Evolutionary conservation across 2,888 invertebrate genomes (phyloP).

Genomic region (Pogonocherus hispidulus): DNA sequence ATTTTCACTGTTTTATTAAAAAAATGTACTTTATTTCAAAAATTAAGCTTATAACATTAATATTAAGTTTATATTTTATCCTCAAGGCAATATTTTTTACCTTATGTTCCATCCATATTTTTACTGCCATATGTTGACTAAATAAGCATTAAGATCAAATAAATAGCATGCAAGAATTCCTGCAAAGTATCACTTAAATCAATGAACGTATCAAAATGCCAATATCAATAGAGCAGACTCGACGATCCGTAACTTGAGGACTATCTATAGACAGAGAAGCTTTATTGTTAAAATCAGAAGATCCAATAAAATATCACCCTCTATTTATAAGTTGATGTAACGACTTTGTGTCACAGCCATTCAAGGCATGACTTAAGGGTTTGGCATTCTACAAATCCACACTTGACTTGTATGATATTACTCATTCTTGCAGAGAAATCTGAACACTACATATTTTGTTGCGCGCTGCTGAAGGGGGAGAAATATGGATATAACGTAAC

Average conservation of each 20-base stretch:
- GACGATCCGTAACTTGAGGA: slow-evolving; percentile 14
- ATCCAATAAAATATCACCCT: slow-evolving; percentile 33
- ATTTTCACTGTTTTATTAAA: no score
- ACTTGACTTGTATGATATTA: slow-evolving; percentile 39
- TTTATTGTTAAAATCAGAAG: slow-evolving; percentile 31
- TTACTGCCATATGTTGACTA: no score
- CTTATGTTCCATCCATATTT: no score
- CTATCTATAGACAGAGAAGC: slow-evolving; percentile 28
- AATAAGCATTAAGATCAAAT: background rate
- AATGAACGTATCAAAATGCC: slow-evolving; percentile 1
- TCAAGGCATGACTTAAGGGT: slow-evolving; percentile 37
- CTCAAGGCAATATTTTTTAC: no score
- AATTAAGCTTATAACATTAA: no score
- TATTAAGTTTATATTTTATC: no score
- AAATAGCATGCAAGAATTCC: background rate
- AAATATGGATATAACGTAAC: slow-evolving; percentile 30
- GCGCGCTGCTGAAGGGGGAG: slow-evolving; percentile 15
- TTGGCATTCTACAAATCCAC: slow-evolving; percentile 41
- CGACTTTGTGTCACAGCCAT: slow-evolving; percentile 33
- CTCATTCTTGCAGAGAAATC: slow-evolving; percentile 34
- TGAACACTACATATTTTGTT: slow-evolving; percentile 39
- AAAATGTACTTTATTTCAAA: no score
- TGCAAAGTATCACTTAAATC: slow-evolving; percentile 8
- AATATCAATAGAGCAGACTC: slow-evolving; percentile 19
- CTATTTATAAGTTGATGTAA: slow-evolving; percentile 35